Conservation (phyloP, 2,113 vertebrate genomes). For the Tetraodon nigroviridis region DNA sequence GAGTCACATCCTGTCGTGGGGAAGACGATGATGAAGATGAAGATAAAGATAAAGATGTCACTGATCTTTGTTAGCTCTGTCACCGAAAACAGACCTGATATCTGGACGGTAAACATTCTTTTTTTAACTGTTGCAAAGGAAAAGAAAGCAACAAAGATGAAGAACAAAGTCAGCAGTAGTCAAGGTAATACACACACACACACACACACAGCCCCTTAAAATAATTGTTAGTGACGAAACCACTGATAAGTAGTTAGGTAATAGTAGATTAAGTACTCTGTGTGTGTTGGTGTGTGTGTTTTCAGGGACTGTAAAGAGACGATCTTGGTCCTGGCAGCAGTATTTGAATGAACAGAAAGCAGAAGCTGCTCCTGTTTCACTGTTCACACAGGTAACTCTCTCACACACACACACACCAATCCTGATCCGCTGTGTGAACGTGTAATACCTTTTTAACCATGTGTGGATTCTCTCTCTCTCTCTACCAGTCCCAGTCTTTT, state of each 20-base stretch:
- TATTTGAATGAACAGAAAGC: slow-evolving; percentile 68
- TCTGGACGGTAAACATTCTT: not conserved
- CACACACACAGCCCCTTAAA: not conserved
- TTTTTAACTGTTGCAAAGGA: slow-evolving; percentile 7
- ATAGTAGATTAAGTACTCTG: not conserved
- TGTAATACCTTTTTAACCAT: no score
- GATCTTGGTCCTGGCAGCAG: slow-evolving; percentile 73
- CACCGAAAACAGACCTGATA: no score
- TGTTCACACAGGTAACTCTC: slow-evolving; percentile 69
- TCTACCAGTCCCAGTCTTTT: slow-evolving; percentile 62
- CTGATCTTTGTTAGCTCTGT: no score
- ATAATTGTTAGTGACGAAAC: not conserved
- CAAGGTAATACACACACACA: slow-evolving; percentile 39
- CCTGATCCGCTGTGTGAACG: no score
- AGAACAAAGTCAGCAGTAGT: slow-evolving; percentile 55
- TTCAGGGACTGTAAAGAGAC: slow-evolving; percentile 49
- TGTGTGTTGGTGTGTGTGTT: slow-evolving; percentile 24
- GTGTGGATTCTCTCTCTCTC: not conserved
- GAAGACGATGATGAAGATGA: slow-evolving; percentile 10
- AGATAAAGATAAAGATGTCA: not conserved
- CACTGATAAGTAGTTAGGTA: not conserved
- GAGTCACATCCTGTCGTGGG: not conserved
- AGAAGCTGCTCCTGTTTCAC: slow-evolving; percentile 54
- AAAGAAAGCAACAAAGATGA: slow-evolving; percentile 44
- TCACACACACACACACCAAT: slow-evolving; percentile 2